phyloP scores from a whole-genome alignment of 2,797 vertebrate species.

The Ceyx erithaca region DNA sequence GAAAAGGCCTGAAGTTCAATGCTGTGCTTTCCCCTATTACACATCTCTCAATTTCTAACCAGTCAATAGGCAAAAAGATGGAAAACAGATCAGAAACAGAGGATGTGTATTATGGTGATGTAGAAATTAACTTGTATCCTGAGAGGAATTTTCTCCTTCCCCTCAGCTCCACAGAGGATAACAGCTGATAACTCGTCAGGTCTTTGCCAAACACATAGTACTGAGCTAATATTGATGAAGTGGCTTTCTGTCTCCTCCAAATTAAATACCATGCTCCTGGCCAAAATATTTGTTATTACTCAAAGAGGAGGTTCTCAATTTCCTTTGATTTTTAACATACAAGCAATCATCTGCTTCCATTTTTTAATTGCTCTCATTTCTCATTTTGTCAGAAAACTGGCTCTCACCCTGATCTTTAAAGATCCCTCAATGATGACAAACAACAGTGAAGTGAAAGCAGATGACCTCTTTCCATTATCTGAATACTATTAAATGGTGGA shows the following conservation, averaged over 20 bases:
- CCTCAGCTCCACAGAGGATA: neutral
- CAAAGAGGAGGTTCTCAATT: constrained; percentile 23
- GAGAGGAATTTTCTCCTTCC: neutral
- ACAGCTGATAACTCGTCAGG: constrained; percentile 11
- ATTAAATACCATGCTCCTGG: constrained; percentile 14
- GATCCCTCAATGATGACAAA: neutral
- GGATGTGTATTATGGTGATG: neutral
- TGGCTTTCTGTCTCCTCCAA: constrained; percentile 37
- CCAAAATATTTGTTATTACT: constrained; percentile 61
- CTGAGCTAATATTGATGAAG: constrained; percentile 48
- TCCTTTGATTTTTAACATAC: constrained; percentile 46
- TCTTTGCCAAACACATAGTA: neutral
- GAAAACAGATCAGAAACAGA: constrained; percentile 12
- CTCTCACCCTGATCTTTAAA: neutral
- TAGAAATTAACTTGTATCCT: neutral
- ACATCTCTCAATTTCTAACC: constrained; percentile 3
- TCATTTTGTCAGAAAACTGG: constrained; percentile 48
- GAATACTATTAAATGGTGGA: neutral
- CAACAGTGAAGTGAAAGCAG: constrained; percentile 31
- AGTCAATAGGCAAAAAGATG: neutral
- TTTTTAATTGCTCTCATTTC: constrained; percentile 61
- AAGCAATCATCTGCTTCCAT: constrained; percentile 47
- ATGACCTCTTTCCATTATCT: constrained; percentile 19
- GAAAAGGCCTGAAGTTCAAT: constrained; percentile 38
- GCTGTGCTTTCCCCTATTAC: neutral